Evolutionary conservation across 2,113 vertebrate species (phyloP), one percentile per base, ranked within the genome.

Genomic region (Crotalus tigris): DNA sequence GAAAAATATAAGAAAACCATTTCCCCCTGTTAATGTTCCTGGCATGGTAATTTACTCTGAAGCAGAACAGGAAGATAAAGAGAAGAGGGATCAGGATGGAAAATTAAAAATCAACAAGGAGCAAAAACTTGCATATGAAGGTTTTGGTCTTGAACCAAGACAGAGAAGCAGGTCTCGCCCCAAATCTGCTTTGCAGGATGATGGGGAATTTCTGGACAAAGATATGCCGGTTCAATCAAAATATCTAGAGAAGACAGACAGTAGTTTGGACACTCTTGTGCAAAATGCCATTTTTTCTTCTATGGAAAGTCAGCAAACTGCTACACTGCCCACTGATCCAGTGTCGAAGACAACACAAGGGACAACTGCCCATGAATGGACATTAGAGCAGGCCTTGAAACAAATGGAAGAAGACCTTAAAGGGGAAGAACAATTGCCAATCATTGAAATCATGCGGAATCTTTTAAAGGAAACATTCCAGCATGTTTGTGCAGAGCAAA

Each of bases 41-140:
- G 92, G 92, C 33, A 93, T 93, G 92, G 92, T 93, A 0, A 64
- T 90, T 87, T 88, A 92, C 55, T 21, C 91, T 0, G 92, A 90
- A 26, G 29, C 75, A 4, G 92, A 93, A 54, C 1, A 24, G 0
- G 57, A 90, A 59, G 92, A 26, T 9, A 64, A 90, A 90, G 89
- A 44, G 13, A 64, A 86, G 17, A 44, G 1, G 8, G 21, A 53
- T 53, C 8, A 21, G 5, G 92, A 86, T 4, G 69, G 69, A 24
- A 86, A 9, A 5, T 24, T 15, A 11, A 51, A 54, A 3, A 55
- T 26, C 19, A 58, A 17, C 44, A 85, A 54, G 55, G 75, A 61
- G 11, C 55, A 11, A 46, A 86, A 90, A 51, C 8, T 39, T 12
- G 24, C 26, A 1, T 57, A 49, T n/a, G 54, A 92, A 26, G 51